These are phyloP conservation scores for Oriolus oriolus DNA, from an alignment of 2,113 vertebrate genomes.

Conservation along the genomic window DNA sequence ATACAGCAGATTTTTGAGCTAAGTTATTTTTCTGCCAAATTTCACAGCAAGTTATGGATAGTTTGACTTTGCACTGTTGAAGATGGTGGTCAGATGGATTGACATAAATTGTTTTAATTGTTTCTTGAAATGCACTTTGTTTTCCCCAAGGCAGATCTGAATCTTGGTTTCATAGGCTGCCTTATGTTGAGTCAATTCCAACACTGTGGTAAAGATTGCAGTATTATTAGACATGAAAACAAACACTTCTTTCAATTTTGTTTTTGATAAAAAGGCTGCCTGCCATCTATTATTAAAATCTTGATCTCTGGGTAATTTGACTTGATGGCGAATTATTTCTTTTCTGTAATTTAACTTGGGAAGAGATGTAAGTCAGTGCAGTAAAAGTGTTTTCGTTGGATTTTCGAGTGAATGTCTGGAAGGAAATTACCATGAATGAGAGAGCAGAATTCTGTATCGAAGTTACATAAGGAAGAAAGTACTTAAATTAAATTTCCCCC, in stretches of 20 bases:
- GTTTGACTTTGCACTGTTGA: slow-evolving; percentile 10
- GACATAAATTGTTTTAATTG: slow-evolving; percentile 60
- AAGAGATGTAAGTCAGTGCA: neutral
- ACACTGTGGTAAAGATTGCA: neutral
- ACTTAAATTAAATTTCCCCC: neutral
- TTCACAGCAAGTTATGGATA: slow-evolving; percentile 26
- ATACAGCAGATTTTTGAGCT: slow-evolving; percentile 57
- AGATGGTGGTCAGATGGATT: neutral
- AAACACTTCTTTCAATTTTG: neutral
- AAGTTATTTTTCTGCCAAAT: slow-evolving; percentile 63
- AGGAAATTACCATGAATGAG: neutral
- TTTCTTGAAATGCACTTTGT: slow-evolving; percentile 13
- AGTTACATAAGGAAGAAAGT: neutral
- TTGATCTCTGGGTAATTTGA: neutral
- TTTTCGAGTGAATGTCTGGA: neutral
- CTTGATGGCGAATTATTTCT: neutral
- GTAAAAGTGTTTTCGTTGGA: neutral
- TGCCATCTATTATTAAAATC: neutral
- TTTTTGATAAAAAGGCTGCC: neutral
- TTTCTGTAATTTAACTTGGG: neutral
- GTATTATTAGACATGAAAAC: neutral
- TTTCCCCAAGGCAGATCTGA: slow-evolving; percentile 17
- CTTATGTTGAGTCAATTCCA: slow-evolving; percentile 7
- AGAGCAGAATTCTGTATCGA: rapidly evolving
- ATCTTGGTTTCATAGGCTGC: neutral